Evolutionary conservation across 2,888 invertebrate species (phyloP), one percentile per base, ranked within the genome.

Genomic region (Ophioninae sp.): DNA sequence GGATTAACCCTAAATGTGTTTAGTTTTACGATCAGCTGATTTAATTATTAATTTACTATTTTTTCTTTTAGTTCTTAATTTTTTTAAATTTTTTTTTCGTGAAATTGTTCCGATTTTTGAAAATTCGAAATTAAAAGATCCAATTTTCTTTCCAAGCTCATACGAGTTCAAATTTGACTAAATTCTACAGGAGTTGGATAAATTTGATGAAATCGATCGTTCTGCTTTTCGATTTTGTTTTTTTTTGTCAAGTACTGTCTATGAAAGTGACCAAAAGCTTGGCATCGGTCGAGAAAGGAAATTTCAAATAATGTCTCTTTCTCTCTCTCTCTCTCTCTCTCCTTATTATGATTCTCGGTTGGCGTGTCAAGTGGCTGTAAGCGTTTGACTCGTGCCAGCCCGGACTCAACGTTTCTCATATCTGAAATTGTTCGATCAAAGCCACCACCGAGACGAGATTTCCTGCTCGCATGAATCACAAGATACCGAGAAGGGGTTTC

Each of bases 311-410:
- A n/a, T 51, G 13, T 13, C 13, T 51, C 51, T 51, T 9, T 58
- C 20, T 58, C 41, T 10, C 41, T 65, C 20, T 41, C 67, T 67
- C 41, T 67, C 30, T 59, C 67, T 20, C 65, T 23, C 61, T 71
- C 2, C 17, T 23, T 67, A 23, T 75, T 41, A 10, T 22, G 22
- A 22, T 10, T n/a, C 56, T 10, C 59, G 41, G 81, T 67, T 89
- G 72, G 88, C 89, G 88, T 89, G 89, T 79, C 84, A 84, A 87
- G 87, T 73, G 86, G 85, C 86, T 87, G 85, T 89, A 89, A 89
- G 83, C 88, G 71, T 64, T 67, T 10, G 73, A 9, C 79, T 67
- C 73, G 39, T 22, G 69, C 67, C 67, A 65, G 22, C 73, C 58
- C 63, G 30, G 23, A 81, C 67, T 72, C 71, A 74, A 75, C 71